Conservation (phyloP, 64 coral and sea anemone genomes). For the Platygyra sinensis region DNA sequence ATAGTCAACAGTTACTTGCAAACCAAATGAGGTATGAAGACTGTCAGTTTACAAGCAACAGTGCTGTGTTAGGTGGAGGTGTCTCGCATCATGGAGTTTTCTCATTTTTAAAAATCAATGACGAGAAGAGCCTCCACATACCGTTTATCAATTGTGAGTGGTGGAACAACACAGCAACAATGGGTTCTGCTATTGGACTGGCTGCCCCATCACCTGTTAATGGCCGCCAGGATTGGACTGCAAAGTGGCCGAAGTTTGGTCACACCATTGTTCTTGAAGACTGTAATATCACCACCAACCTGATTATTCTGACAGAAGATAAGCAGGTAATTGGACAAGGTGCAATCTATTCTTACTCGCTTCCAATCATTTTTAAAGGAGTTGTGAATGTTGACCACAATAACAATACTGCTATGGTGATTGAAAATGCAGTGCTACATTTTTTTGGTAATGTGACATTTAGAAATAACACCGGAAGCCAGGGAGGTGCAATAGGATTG, state of each 20-base stretch:
- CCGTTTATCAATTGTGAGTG: constrained; percentile 39
- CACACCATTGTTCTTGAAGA: constrained; percentile 16
- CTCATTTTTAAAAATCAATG: neutral
- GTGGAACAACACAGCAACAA: constrained; percentile 50
- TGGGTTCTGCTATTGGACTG: constrained; percentile 56
- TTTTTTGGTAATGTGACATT: constrained; percentile 45
- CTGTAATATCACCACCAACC: constrained; percentile 30
- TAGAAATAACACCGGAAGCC: constrained; percentile 47
- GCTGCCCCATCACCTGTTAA: neutral
- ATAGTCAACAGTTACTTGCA: neutral
- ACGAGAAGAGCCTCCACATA: neutral
- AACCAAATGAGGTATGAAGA: constrained; percentile 32
- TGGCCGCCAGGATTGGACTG: constrained; percentile 9
- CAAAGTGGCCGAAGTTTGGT: neutral
- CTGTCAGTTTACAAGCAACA: constrained; percentile 44
- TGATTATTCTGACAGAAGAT: constrained; percentile 4
- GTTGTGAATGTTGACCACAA: constrained; percentile 26
- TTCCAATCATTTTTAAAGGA: constrained; percentile 41
- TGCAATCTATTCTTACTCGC: constrained; percentile 36
- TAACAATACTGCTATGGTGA: constrained; percentile 51
- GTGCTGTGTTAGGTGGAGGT: constrained; percentile 55
- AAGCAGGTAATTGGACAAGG: constrained; percentile 22
- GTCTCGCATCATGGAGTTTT: constrained; percentile 44
- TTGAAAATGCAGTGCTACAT: constrained; percentile 46
- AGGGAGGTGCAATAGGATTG: constrained; percentile 64